Percentiles rank a stretch among this genome's conserved stretches.
phyloP scores from a whole-genome alignment of 1,140 invertebrate species.

The Colletes latitarsis region DNA sequence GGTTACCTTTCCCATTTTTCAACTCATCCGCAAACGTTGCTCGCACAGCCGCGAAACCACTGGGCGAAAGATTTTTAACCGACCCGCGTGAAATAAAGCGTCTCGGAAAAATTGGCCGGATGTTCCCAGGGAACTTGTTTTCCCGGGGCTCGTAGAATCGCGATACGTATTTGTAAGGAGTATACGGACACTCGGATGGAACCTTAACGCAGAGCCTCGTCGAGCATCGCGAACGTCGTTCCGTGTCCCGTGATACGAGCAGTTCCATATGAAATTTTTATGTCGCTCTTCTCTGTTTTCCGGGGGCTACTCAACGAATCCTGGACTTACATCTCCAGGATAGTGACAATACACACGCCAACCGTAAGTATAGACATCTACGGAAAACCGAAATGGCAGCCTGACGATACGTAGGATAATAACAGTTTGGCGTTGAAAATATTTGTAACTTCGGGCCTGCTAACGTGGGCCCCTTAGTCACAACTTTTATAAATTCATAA shows the following conservation, averaged over 20 bases:
- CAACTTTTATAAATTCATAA: too few species aligned
- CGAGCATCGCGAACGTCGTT: not conserved
- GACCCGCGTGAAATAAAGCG: not conserved
- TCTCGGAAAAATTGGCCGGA: not conserved
- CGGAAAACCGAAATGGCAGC: not conserved
- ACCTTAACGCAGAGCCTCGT: not conserved
- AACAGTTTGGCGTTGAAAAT: too few species aligned
- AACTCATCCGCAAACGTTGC: too few species aligned
- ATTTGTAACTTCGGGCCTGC: too few species aligned
- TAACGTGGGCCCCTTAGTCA: too few species aligned
- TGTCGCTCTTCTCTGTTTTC: not conserved
- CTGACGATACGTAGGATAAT: too few species aligned
- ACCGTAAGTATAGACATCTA: not conserved
- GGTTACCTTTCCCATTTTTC: too few species aligned
- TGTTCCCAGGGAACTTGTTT: not conserved
- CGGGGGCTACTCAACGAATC: slow-evolving; percentile 10
- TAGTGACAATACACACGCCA: slow-evolving; percentile 4
- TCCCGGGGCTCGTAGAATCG: not conserved
- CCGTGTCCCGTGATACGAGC: not conserved
- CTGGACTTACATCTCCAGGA: not conserved
- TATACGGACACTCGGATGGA: not conserved
- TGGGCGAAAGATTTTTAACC: not conserved
- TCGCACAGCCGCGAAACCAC: too few species aligned
- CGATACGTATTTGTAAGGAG: slow-evolving; percentile 14
- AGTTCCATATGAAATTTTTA: slow-evolving; percentile 27